Evolutionary conservation across 2,113 vertebrate species (phyloP), one percentile per base, ranked within the genome.

Genomic region (Colaptes auratus): DNA sequence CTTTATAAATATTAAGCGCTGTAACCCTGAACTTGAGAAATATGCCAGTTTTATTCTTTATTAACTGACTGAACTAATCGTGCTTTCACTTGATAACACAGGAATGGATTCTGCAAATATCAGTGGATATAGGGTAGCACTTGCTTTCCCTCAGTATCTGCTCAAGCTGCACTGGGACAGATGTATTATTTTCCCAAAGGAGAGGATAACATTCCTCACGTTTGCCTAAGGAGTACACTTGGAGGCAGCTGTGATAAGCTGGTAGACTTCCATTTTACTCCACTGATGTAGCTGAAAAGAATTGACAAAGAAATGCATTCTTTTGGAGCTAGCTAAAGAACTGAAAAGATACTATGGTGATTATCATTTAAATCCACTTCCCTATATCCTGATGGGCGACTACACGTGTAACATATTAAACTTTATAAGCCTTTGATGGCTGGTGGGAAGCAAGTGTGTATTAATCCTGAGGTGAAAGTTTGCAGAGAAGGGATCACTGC

Each of bases 401-500:
- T 61, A 7, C 60, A 2, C 3, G 0, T 19, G 5, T 7, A 35
- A n/a, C 11, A 9, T 1, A 2, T 8, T 44, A 58, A 46, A 10
- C 7, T 61, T 24, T 1, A 7, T 12, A 12, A 30, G 53, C 20
- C 12, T 88, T 53, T 75, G n/a, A 15, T 60, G 53, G 35, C 39
- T 48, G 44, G 7, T 53, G 33, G 71, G 52, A 58, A 74, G 59
- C 17, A n/a, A 66, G 20, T 4, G 3, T 27, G 21, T n/a, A 3
- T 58, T 88, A 39, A 3, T 44, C 9, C 71, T 53, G 42, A 75
- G 81, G 65, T 3, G 58, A 17, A 27, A 55, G 53, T n/a, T 56
- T 59, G 48, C 15, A 46, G 17, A 44, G 48, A 15, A 14, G 21
- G 73, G 12, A 31, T 92, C 71, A 1, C 33, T 52, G 25, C 65